Percentiles rank a stretch among this genome's conserved stretches.
Conservation (phyloP, 2,797 vertebrate genomes). For the Micrastur ruficollis region DNA sequence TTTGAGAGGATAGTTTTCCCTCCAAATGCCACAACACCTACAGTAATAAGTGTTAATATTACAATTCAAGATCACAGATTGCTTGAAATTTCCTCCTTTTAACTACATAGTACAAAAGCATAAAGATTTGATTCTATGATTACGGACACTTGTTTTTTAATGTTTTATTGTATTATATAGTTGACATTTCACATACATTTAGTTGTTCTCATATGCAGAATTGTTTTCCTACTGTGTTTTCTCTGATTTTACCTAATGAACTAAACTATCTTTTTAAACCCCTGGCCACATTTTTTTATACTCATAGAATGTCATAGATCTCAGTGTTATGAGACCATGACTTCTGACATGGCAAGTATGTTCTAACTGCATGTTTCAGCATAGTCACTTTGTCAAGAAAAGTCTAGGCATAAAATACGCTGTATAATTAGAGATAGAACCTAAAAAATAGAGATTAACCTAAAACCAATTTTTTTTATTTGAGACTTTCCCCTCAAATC, state of each 20-base stretch:
- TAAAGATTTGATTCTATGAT: background rate
- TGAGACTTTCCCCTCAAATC: background rate
- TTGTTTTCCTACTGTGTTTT: background rate
- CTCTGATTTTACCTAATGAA: background rate
- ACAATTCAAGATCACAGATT: background rate
- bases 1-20: background rate
- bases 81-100: background rate
- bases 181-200: background rate
- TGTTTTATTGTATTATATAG: background rate
- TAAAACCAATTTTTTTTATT: background rate
- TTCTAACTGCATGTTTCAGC: background rate
- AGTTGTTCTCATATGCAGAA: background rate
- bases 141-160: background rate
- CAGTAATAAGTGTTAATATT: background rate
- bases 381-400: background rate
- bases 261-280: background rate
- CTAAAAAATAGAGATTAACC: background rate
- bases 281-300: background rate
- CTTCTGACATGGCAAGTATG: background rate
- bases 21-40: background rate
- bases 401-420: background rate
- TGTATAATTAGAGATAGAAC: background rate
- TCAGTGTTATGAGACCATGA: background rate
- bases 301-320: background rate
- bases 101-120: background rate